phyloP scores from a whole-genome alignment of 2,797 vertebrate species.

The Helarctos malayanus region DNA sequence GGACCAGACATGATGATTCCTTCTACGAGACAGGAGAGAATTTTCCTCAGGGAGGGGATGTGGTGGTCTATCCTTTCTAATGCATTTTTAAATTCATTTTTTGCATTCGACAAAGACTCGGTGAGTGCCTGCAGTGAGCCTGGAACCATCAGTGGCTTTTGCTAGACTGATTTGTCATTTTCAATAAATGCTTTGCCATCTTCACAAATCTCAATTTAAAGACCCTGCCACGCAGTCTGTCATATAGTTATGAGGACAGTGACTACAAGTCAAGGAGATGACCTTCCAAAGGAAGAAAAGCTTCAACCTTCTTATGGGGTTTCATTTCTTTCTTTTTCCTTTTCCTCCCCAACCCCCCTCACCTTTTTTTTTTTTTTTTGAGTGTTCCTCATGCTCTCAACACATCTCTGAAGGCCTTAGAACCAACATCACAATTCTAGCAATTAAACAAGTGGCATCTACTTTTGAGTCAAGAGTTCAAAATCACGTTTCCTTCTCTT shows the following conservation, averaged over 20 bases:
- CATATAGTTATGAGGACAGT: background rate
- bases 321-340: background rate
- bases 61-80: accelerated
- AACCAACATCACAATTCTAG: background rate
- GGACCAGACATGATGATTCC: accelerated
- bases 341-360: too few species aligned
- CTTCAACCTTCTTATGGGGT: background rate
- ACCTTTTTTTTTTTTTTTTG: background rate
- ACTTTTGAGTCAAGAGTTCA: background rate
- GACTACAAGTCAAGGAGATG: background rate
- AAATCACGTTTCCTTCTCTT: background rate
- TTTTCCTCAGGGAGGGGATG: background rate
- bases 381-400: background rate
- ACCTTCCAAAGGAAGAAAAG: background rate
- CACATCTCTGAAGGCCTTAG: background rate
- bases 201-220: background rate
- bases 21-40: accelerated
- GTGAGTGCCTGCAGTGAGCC: background rate
- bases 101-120: background rate
- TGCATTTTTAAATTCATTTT: background rate
- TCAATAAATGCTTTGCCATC: background rate
- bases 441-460: background rate
- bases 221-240: background rate
- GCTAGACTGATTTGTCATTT: background rate
- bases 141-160: background rate